phyloP scores from a whole-genome alignment of 2,888 invertebrate genomes.

The Acrobasis suavella region DNA sequence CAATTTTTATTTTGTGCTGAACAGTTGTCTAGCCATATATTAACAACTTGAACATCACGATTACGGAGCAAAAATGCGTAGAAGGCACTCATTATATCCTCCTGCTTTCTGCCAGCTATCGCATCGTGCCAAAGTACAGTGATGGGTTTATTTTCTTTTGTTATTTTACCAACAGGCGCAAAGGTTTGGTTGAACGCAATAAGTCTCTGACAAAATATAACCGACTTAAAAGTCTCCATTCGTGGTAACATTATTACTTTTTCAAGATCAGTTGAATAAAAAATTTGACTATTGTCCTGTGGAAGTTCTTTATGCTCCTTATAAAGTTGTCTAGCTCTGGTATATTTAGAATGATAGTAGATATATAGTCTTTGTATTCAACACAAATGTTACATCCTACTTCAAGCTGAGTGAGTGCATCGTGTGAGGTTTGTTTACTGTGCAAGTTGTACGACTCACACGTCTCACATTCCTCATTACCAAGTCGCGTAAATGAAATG shows the following conservation, averaged over 20 bases:
- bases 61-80: slow-evolving; percentile 28
- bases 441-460: slow-evolving; percentile 23
- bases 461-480: slow-evolving; percentile 23
- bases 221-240: slow-evolving; percentile 31
- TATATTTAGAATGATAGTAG: slow-evolving; percentile 28
- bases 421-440: slow-evolving; percentile 24
- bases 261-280: slow-evolving; percentile 29
- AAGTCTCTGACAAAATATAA: slow-evolving; percentile 32
- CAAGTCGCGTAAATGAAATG: slow-evolving; percentile 22
- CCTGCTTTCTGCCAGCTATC: slow-evolving; percentile 30
- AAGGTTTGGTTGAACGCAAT: slow-evolving; percentile 34
- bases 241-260: slow-evolving; percentile 34
- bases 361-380: slow-evolving; percentile 19
- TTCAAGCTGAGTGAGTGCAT: slow-evolving; percentile 13
- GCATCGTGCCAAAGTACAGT: slow-evolving; percentile 31
- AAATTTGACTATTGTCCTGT: slow-evolving; percentile 22
- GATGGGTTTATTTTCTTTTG: slow-evolving; percentile 21
- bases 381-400: slow-evolving; percentile 24
- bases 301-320: slow-evolving; percentile 23
- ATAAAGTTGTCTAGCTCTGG: slow-evolving; percentile 27
- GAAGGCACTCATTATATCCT: slow-evolving; percentile 30
- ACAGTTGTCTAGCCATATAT: slow-evolving; percentile 34
- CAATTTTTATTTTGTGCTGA: slow-evolving; percentile 36
- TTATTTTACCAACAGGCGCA: slow-evolving; percentile 31
- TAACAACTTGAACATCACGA: slow-evolving; percentile 26